Conservation (phyloP, 2,113 vertebrate genomes). For the Perca fluviatilis region DNA sequence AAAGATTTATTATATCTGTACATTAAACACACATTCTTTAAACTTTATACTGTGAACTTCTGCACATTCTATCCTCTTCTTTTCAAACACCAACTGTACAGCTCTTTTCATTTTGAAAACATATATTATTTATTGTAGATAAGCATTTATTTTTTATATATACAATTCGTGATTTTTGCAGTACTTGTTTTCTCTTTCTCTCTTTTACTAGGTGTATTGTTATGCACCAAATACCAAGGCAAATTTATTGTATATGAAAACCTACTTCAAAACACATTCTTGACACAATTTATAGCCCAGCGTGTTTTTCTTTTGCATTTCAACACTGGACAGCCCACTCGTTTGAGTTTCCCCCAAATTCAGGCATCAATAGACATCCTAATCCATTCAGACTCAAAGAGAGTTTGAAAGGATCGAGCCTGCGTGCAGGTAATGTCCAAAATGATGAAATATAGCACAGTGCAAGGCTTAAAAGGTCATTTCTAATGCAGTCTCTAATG, state of each 20-base stretch:
- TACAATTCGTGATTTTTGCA: background rate
- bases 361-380: slow-evolving; percentile 56
- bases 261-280: slow-evolving; percentile 16
- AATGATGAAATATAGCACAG: slow-evolving; percentile 61
- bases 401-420: slow-evolving; percentile 12
- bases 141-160: background rate
- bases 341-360: slow-evolving; percentile 32
- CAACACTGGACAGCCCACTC: background rate
- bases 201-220: background rate
- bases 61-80: background rate
- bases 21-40: background rate
- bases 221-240: background rate
- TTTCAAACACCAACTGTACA: background rate
- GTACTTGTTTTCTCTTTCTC: background rate
- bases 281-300: background rate
- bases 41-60: background rate
- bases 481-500: slow-evolving; percentile 73
- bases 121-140: background rate
- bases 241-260: background rate
- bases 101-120: background rate
- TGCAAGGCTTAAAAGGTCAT: slow-evolving; percentile 63
- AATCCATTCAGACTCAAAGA: slow-evolving; percentile 42
- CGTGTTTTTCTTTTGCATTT: slow-evolving; percentile 13
- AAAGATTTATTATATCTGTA: background rate
- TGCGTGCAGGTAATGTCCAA: slow-evolving; percentile 56